These are phyloP conservation scores for Macquaria ambigua DNA, from an alignment of 2,113 vertebrate genomes.

Conservation along the genomic window DNA sequence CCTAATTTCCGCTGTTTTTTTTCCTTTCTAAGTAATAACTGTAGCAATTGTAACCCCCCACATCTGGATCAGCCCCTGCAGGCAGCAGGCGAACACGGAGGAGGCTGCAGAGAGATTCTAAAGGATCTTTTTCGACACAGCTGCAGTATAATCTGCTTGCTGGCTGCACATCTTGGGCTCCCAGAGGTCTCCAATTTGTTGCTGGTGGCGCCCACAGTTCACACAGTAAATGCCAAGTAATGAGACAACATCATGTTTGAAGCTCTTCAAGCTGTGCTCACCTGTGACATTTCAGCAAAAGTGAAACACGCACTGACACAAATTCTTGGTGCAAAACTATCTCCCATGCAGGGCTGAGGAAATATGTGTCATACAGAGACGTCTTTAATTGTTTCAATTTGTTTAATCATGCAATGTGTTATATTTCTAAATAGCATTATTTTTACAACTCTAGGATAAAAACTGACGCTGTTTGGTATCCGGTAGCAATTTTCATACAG, in stretches of 20 bases:
- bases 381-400: background rate
- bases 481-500: background rate
- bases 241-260: background rate
- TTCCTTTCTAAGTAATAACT: background rate
- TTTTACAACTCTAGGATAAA: background rate
- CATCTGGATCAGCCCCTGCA: conserved; percentile 4
- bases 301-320: background rate
- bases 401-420: background rate
- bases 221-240: conserved; percentile 22
- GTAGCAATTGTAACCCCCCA: background rate
- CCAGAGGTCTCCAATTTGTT: conserved; percentile 8
- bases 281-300: background rate
- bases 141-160: conserved; percentile 22
- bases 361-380: background rate
- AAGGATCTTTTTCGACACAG: conserved; percentile 7
- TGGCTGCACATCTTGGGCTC: conserved; percentile 26
- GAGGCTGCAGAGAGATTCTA: background rate
- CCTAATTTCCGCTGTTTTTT: background rate
- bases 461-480: background rate
- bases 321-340: background rate
- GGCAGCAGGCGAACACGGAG: conserved; percentile 1
- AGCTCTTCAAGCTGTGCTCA: background rate
- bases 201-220: background rate
- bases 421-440: background rate
- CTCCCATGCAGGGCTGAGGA: background rate